A percentile compares a stretch with the other conserved stretches of the same genome.
phyloP scores from a whole-genome alignment of 1,140 invertebrate genomes.

The Druon quercuslanigerum region DNA sequence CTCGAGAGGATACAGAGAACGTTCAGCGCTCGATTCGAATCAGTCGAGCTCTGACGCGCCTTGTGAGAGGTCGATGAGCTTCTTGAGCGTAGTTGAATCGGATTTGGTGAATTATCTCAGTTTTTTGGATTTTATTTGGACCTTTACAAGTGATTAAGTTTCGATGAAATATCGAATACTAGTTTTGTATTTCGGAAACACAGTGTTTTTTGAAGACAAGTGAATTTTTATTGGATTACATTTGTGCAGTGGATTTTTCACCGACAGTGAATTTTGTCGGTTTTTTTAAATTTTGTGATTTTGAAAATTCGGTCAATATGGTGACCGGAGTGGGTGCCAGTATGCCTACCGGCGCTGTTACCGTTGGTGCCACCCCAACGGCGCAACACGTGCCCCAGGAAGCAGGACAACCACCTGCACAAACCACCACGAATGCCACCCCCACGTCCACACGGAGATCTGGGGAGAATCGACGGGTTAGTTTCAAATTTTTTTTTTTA shows the following conservation, averaged over 20 bases:
- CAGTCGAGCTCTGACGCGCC: conserved; percentile 69
- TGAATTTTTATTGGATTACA: conserved; percentile 51
- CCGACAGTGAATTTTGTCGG: conserved; percentile 44
- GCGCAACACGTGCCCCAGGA: conserved; percentile 74
- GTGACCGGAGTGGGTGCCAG: conserved; percentile 74
- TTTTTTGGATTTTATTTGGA: not conserved
- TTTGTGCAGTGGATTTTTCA: conserved; percentile 54
- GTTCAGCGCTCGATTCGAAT: conserved; percentile 56
- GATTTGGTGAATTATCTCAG: not conserved
- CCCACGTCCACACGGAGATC: conserved; percentile 61
- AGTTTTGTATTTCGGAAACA: not conserved
- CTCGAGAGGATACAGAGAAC: conserved; percentile 60
- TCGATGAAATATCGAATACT: not conserved
- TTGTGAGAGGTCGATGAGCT: conserved; percentile 59
- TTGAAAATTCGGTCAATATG: conserved; percentile 54
- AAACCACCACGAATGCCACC: conserved; percentile 63
- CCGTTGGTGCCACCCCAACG: conserved; percentile 71
- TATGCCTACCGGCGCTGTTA: conserved; percentile 72
- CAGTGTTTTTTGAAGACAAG: conserved; percentile 24
- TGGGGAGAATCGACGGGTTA: conserved; percentile 74
- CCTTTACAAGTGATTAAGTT: not conserved
- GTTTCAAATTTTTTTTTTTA: conserved; percentile 49
- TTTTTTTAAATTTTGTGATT: conserved; percentile 12
- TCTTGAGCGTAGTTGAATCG: conserved; percentile 8
- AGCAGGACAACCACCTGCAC: conserved; percentile 71